phyloP scores from a whole-genome alignment of 2,797 vertebrate genomes.

The Muraenolepis orangiensis region DNA sequence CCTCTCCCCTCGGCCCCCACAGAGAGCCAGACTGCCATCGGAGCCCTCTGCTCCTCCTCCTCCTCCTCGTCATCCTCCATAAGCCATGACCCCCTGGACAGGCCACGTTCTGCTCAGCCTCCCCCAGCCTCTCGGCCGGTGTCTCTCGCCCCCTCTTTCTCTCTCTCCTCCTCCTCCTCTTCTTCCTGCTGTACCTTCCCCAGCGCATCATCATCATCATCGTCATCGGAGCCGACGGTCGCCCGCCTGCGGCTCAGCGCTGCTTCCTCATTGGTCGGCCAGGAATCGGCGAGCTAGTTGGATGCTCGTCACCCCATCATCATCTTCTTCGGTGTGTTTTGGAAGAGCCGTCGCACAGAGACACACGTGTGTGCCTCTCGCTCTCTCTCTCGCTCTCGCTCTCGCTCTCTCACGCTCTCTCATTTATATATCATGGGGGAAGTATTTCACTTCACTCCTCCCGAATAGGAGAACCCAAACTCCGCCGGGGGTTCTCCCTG shows the following conservation, averaged over 20 bases:
- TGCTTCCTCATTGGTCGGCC: constrained; percentile 9
- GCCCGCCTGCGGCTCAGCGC: background rate
- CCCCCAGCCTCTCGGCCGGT: background rate
- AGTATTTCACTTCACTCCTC: too few relatives aligned
- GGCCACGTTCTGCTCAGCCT: background rate
- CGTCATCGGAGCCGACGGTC: background rate
- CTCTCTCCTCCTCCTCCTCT: constrained; percentile 12
- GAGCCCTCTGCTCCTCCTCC: constrained; percentile 7
- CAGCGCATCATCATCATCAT: background rate
- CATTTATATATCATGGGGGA: too few relatives aligned
- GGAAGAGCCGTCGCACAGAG: background rate
- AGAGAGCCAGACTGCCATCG: constrained; percentile 15
- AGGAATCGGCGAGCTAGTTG: constrained; percentile 8
- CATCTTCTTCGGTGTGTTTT: background rate
- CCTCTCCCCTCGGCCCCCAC: constrained; percentile 24
- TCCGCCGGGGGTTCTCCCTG: too few relatives aligned
- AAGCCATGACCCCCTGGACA: constrained; percentile 25
- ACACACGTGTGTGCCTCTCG: constrained; percentile 18
- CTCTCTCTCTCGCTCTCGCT: too few relatives aligned
- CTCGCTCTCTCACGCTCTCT: too few relatives aligned
- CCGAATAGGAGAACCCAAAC: too few relatives aligned
- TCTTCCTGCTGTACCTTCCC: background rate
- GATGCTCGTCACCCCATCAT: constrained; percentile 4
- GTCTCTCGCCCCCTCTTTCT: background rate
- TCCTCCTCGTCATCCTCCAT: constrained; percentile 18